Conservation (phyloP, 2,113 vertebrate species). For the Fregetta grallaria region DNA sequence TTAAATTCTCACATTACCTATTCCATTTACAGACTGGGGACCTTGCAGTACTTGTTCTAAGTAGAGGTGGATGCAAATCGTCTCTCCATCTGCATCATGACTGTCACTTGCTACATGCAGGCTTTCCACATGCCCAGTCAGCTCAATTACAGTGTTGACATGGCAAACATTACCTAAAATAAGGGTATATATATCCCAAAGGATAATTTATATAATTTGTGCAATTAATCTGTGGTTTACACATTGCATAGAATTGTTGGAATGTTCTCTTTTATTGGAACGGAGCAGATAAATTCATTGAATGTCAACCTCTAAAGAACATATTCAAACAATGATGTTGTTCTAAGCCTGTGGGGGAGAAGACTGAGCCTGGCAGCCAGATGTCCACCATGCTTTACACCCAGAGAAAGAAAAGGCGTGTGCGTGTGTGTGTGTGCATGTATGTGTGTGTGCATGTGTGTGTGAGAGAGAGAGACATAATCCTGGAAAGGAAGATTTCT, state of each 20-base stretch:
- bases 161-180: conserved; percentile 25
- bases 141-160: conserved; percentile 34
- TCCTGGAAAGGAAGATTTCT: not conserved
- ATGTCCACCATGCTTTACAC: not conserved
- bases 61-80: not conserved
- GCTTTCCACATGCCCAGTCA: not conserved
- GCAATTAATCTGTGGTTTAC: conserved; percentile 30
- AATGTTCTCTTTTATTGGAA: conserved; percentile 5
- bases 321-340: conserved; percentile 6
- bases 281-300: conserved; percentile 17
- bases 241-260: conserved; percentile 1
- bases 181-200: too few relatives aligned
- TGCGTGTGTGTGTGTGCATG: too few relatives aligned
- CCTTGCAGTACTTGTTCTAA: not conserved
- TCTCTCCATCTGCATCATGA: not conserved
- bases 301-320: conserved; percentile 26
- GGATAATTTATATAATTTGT: conserved; percentile 32
- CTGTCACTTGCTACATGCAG: not conserved
- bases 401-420: not conserved
- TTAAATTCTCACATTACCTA: not conserved
- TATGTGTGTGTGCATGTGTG: not conserved
- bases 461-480: not conserved
- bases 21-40: not conserved
- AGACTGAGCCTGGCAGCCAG: conserved; percentile 36
- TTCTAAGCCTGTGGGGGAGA: not conserved